Evolutionary conservation across 1,140 invertebrate species (phyloP).

Genomic region (Colletes gigas): DNA sequence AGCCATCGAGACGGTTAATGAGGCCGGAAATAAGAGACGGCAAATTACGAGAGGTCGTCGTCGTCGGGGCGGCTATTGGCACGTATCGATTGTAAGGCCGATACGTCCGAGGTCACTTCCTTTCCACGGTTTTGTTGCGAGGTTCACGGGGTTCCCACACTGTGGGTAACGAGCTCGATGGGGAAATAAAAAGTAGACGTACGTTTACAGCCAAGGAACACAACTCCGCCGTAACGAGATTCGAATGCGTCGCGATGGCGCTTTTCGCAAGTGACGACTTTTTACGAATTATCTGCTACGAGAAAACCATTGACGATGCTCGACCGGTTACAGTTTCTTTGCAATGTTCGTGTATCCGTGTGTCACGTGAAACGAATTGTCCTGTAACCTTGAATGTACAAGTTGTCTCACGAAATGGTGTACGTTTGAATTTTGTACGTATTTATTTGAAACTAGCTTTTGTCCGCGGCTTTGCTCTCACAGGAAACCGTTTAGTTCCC

Average conservation of each 20-base stretch:
- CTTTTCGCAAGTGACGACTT: neutral
- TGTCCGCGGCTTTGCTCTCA: no score
- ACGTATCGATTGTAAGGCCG: constrained; percentile 39
- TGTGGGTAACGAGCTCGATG: constrained; percentile 33
- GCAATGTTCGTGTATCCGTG: no score
- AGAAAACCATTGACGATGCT: no score
- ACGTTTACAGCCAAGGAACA: constrained; percentile 15
- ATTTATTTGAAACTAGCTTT: no score
- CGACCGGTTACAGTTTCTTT: no score
- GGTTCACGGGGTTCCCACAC: constrained; percentile 24
- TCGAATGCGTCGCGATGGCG: neutral
- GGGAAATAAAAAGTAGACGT: constrained; percentile 9
- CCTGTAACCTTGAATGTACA: no score
- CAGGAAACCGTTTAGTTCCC: no score
- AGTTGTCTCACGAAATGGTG: no score
- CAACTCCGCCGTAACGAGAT: constrained; percentile 30
- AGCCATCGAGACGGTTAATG: constrained; percentile 23
- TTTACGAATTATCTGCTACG: neutral
- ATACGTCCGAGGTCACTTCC: constrained; percentile 27
- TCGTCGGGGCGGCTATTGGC: constrained; percentile 29
- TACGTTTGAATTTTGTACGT: no score
- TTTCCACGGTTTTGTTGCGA: constrained; percentile 23
- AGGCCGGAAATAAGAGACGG: constrained; percentile 45
- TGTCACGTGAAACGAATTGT: no score
- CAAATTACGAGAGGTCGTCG: constrained; percentile 27